Base-by-base conservation (phyloP, 2,113 vertebrate genomes). In the Rhinolophus sinicus region DNA sequence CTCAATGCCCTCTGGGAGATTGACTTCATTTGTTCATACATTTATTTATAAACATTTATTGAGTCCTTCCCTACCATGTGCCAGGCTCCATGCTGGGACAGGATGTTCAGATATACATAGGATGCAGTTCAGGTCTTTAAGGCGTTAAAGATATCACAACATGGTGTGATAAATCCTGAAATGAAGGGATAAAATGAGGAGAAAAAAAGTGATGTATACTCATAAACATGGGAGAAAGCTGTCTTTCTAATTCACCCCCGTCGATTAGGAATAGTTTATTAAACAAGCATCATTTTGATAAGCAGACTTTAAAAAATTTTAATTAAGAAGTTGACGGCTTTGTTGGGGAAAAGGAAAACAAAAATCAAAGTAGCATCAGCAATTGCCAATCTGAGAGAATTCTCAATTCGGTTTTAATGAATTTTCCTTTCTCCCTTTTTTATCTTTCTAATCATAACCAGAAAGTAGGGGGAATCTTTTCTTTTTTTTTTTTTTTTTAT, bases 271-370 rank as follows among this genome's bases (percentile, higher is more conserved):
- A 44, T 83, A 88, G 13, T 64, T 95, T 89, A 67, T 93, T 35
- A 96, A 93, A 40, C 13, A 92, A 89, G 18, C 44, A 65, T 91
- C 15, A 86, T 90, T 92, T 95, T 90, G 40, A 81, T 96, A 76
- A 91, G n/a, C 40, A 95, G 70, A 70, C n/a, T 87, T 88, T 28
- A 56, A 70, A 69, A 54, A 8, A 19, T 52, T 65, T 77, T 65
- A 50, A 35, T 40, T 84, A 81, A 90, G 50, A 89, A 16, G 26
- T 86, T 28, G 30, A 3, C 35, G 22, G 16, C 54, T 62, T 86
- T 92, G 16, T 60, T 83, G 52, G 47, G 47, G 44, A 64, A 75
- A 77, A 77, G 26, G 14, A 56, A 91, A 90, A 82, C 4, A 70
- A 88, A 95, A 96, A 69, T 84, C 33, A 28, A 58, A 44, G 3